Evolutionary conservation across 2,888 invertebrate genomes (phyloP).

Genomic region (Schizaphis graminum): DNA sequence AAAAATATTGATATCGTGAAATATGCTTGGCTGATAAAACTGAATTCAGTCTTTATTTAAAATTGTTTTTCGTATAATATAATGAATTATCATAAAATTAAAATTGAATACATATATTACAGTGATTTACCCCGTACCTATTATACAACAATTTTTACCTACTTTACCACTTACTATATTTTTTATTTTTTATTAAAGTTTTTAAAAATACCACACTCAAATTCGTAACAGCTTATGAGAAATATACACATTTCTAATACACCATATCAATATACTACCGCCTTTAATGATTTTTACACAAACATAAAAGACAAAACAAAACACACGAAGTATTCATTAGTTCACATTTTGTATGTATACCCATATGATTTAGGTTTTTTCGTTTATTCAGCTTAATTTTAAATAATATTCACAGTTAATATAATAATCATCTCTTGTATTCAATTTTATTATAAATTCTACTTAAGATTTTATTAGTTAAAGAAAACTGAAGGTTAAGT

Average conservation of each 20-base stretch:
- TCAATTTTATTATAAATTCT: background rate
- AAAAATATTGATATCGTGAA: too few species aligned
- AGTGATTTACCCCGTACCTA: too few species aligned
- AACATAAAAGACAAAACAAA: background rate
- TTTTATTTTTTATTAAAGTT: background rate
- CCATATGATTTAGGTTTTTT: background rate
- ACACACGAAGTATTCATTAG: background rate
- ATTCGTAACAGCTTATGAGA: background rate
- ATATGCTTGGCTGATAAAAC: too few species aligned
- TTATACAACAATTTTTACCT: too few species aligned
- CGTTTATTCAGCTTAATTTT: background rate
- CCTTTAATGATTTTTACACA: background rate
- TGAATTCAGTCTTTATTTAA: too few species aligned
- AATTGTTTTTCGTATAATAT: too few species aligned
- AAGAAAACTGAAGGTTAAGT: background rate
- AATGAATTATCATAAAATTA: too few species aligned
- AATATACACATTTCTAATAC: background rate
- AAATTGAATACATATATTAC: too few species aligned
- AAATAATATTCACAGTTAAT: background rate
- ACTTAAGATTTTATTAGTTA: background rate
- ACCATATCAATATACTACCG: background rate
- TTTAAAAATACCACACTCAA: background rate
- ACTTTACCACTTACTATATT: background rate
- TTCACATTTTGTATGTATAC: background rate
- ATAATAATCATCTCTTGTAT: background rate